phyloP scores from a whole-genome alignment of 2,113 vertebrate genomes.

The Myotis lucifugus region DNA sequence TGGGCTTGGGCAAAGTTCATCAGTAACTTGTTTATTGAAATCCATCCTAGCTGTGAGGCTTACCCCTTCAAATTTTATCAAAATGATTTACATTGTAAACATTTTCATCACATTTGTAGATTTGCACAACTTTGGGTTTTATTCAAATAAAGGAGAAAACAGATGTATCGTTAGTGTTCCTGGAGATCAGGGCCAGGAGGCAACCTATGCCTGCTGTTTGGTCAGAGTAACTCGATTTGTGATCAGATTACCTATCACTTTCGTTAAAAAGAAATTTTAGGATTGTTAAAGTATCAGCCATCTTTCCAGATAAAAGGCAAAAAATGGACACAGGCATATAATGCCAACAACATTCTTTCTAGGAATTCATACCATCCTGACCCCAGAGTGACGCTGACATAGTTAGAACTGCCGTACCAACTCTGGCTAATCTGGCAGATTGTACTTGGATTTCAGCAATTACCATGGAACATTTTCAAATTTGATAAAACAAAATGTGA shows the following conservation, averaged over 20 bases:
- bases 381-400: not conserved
- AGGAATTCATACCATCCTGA: not conserved
- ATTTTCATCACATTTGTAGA: constrained; percentile 30
- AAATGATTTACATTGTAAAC: constrained; percentile 41
- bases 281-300: not conserved
- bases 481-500: constrained; percentile 1
- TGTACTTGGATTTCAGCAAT: not conserved
- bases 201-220: not conserved
- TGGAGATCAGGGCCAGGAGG: not conserved
- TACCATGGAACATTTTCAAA: not conserved
- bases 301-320: not conserved
- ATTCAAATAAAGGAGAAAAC: constrained; percentile 44
- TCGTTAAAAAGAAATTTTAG: not conserved
- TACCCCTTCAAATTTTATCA: constrained; percentile 48
- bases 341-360: not conserved
- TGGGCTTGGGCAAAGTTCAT: constrained; percentile 53
- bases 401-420: not conserved
- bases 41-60: not conserved
- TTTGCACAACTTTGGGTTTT: constrained; percentile 12
- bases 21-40: constrained; percentile 62
- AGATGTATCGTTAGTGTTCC: constrained; percentile 21
- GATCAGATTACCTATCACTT: not conserved
- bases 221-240: constrained; percentile 26
- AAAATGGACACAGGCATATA: not conserved
- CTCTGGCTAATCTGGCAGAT: not conserved